Evolutionary conservation across 2,113 vertebrate genomes (phyloP), one percentile per base, ranked within the genome.

Genomic region (Paratilapia polleni): DNA sequence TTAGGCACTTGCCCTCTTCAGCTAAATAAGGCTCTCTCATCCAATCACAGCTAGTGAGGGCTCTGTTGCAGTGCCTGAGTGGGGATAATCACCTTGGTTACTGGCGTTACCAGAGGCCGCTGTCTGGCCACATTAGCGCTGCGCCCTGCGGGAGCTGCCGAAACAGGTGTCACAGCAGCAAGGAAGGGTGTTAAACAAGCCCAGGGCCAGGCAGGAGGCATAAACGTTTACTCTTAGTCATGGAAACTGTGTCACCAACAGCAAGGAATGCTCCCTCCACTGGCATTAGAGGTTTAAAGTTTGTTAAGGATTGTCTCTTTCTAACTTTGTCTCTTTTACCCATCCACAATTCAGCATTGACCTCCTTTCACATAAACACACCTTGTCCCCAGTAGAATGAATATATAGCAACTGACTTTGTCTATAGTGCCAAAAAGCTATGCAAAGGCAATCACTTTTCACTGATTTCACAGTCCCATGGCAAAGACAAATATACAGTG

Each of bases 11-110:
- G 89, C 84, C 92, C 94, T 89, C 94, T 94, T 91, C 86, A 85
- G 89, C 86, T 91, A 91, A 92, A 95, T 94, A 92, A 91, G 87
- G 70, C 83, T 81, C 90, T 89, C 82, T 92, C 86, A 28, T 88
- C 90, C 92, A 94, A 93, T 92, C 93, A 89, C 74, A 19, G 80
- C 86, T 31, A 54, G 86, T 62, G 87, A 91, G 85, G 85, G 87
- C 80, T 90, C 59, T 34, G 22, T 77, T 78, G 61, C 80, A 49
- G 85, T n/a, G 73, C 74, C 85, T 90, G 86, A 94, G 86, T 79
- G 83, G 52, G 86, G 91, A 91, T 93, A 93, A 94, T 94, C 93
- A 93, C 94, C 89, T 87, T 82, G 89, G 93, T 93, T 94, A 94
- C 94, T 57, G 12, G 83, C 34, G 60, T 87, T 91, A 90, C 90